Percentiles rank a stretch among this genome's conserved stretches.
Conservation (phyloP, 2,888 invertebrate genomes). For the Suillia variegata region DNA sequence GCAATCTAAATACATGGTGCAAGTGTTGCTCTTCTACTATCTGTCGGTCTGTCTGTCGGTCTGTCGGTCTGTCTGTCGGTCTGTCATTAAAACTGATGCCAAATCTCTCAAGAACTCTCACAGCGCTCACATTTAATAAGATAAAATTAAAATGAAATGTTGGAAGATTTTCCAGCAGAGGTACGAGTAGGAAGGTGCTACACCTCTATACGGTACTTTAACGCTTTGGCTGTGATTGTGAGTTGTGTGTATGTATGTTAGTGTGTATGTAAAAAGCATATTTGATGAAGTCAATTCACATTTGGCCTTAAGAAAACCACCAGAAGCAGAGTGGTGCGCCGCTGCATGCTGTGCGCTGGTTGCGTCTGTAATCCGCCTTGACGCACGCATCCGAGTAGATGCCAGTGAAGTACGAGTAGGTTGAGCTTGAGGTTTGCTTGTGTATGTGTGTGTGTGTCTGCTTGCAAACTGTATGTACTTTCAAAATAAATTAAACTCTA, state of each 20-base stretch:
- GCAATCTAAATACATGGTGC: background rate
- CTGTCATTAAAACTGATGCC: background rate
- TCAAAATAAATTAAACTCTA: conserved; percentile 23
- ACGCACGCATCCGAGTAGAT: background rate
- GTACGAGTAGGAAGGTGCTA: background rate
- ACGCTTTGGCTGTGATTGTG: background rate
- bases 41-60: no score
- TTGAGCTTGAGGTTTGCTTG: background rate
- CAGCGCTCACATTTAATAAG: background rate
- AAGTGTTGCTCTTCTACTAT: no score
- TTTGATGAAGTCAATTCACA: conserved; percentile 23
- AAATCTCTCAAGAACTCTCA: background rate
- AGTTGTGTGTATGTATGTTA: no score
- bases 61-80: no score
- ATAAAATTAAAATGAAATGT: background rate
- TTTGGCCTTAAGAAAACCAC: conserved; percentile 11
- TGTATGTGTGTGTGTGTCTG: no score
- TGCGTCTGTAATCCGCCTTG: background rate
- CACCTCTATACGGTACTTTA: background rate
- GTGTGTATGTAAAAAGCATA: conserved; percentile 21
- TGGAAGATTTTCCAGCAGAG: background rate
- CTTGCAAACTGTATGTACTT: conserved; percentile 6
- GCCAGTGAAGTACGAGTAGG: background rate
- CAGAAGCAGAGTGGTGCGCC: background rate
- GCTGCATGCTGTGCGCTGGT: no score